A percentile compares a stretch with the other conserved stretches of the same genome.
phyloP scores from a whole-genome alignment of 2,888 invertebrate genomes.

The Drosophila neotestacea region DNA sequence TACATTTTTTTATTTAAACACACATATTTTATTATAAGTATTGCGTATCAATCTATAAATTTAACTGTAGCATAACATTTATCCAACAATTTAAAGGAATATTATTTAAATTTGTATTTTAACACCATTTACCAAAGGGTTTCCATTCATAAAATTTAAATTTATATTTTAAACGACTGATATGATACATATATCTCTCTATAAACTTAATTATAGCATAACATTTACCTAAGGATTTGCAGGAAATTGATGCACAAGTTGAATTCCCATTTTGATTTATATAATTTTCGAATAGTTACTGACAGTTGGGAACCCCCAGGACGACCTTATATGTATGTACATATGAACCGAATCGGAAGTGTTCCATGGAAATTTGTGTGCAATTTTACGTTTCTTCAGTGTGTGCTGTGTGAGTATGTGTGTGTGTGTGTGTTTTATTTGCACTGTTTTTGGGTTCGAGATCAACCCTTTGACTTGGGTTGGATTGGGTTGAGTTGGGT shows the following conservation, averaged over 20 bases:
- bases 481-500: background rate
- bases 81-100: too few relatives aligned
- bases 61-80: too few relatives aligned
- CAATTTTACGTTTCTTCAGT: constrained; percentile 14
- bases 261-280: constrained; percentile 12
- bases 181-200: background rate
- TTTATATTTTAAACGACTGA: too few relatives aligned
- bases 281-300: background rate
- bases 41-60: too few relatives aligned
- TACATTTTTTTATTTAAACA: too few relatives aligned
- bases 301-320: constrained; percentile 6
- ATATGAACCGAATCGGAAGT: constrained; percentile 3
- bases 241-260: background rate
- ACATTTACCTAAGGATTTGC: constrained; percentile 15
- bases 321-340: background rate
- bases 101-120: too few relatives aligned
- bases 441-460: constrained; percentile 9
- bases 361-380: constrained; percentile 20
- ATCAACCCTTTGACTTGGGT: constrained; percentile 53
- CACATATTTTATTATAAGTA: too few relatives aligned
- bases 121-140: too few relatives aligned
- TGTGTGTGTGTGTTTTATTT: constrained; percentile 25
- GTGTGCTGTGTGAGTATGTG: too few relatives aligned
- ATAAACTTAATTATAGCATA: background rate
- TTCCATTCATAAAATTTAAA: too few relatives aligned